A percentile compares a stretch with the other conserved stretches of the same genome.
Conservation (phyloP, 2,888 invertebrate genomes). For the Trichopoda pennipes region DNA sequence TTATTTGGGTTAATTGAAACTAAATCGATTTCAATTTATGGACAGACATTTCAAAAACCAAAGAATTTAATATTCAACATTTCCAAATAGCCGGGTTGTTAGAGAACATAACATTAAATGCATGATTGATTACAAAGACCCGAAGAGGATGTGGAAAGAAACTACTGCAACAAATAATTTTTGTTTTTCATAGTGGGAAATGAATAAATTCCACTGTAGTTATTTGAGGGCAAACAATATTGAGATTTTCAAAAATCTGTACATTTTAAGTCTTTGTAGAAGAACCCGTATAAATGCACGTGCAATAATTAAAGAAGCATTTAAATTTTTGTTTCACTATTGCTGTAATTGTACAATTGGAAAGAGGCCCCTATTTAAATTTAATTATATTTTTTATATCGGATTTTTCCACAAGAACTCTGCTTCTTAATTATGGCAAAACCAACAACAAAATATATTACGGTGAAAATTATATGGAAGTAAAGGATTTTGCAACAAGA, state of each 20-base stretch:
- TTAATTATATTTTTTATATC: too few species aligned
- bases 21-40: constrained; percentile 66
- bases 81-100: constrained; percentile 11
- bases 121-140: constrained; percentile 62
- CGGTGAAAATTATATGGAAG: too few species aligned
- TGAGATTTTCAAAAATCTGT: background rate
- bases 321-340: constrained; percentile 13
- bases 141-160: constrained; percentile 25
- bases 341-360: constrained; percentile 31
- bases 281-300: constrained; percentile 53
- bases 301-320: constrained; percentile 10
- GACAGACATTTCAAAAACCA: constrained; percentile 34
- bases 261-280: background rate
- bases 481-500: too few species aligned
- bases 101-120: constrained; percentile 24
- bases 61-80: constrained; percentile 40
- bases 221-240: background rate
- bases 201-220: background rate
- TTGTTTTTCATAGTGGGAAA: background rate
- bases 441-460: too few species aligned
- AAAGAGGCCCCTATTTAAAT: constrained; percentile 33
- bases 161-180: constrained; percentile 3
- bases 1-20: constrained; percentile 68
- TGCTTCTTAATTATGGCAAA: too few species aligned
- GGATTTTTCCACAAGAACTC: too few species aligned